Base-by-base conservation (phyloP, 1,140 invertebrate species). In the Stegodyphus dumicola region DNA sequence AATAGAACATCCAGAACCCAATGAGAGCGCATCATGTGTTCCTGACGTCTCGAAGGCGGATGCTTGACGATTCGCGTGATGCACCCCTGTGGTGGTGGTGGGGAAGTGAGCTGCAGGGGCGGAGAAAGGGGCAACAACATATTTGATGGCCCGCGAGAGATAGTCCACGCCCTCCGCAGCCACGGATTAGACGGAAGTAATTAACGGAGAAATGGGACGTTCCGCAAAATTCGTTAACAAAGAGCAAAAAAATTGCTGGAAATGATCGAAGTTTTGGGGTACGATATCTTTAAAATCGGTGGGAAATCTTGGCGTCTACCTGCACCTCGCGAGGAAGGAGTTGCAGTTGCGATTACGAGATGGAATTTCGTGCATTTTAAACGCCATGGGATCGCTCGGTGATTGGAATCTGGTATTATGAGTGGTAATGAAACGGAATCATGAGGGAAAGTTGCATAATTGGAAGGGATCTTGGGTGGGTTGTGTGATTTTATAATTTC, bases 61-160 rank as follows among this genome's bases (percentile, higher is more conserved):
- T 83, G 80, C 48, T 83, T 75, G 71, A 83, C 60, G 70, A 75
- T 83, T 83, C 80, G 80, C 80, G 80, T 83, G 80, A 83, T 83
- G 33, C 48, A 73, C n/a, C 78, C 69, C 33, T 33, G 33, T 33
- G 33, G 33, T 33, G 33, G 33, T 33, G 33, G 33, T 60, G 56
- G 56, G 56, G 56, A 60, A 60, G 56, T 11, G 56, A 60, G 15
- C 78, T 52, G 7, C 11, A 49, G 11, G n/a, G 49, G 6, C 52
- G n/a, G 65, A 11, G 73, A n/a, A 33, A 77, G 77, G 77, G 49
- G 77, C 18, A 18, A 56, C 33, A 18, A 15, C 69, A n/a, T 48
- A 53, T 52, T 70, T 71, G 78, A 71, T 69, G 73, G 66, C 49
- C 56, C 33, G 33, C 33, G 33, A 33, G 33, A 33, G 60, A 15